Percentiles rank a stretch among this genome's conserved stretches.
phyloP scores from a whole-genome alignment of 1,140 invertebrate genomes.

The Augochlora pura region DNA sequence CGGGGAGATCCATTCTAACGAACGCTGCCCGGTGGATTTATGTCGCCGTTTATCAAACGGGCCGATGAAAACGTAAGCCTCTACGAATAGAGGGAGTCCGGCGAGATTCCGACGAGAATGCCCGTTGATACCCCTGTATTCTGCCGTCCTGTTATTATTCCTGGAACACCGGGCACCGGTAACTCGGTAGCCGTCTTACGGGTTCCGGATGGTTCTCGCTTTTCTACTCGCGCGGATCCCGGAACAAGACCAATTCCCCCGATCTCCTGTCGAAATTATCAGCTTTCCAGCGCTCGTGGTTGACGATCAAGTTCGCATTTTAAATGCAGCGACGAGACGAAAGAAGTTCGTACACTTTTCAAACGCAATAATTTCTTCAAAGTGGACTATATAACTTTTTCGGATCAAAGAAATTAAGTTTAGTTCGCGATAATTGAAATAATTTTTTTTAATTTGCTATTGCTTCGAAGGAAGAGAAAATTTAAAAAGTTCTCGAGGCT shows the following conservation, averaged over 20 bases:
- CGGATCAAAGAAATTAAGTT: too few species aligned
- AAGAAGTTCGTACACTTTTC: too few species aligned
- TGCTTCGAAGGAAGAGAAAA: too few species aligned
- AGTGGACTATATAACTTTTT: too few species aligned
- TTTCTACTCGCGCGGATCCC: not conserved
- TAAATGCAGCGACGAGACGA: too few species aligned
- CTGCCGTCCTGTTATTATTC: conserved; percentile 36
- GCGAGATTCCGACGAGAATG: not conserved
- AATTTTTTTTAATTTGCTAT: too few species aligned
- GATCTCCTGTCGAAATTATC: not conserved
- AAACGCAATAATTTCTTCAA: too few species aligned
- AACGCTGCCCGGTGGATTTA: conserved; percentile 62
- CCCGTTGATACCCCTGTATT: conserved; percentile 16
- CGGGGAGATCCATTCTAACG: conserved; percentile 59
- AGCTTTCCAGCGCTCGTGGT: too few species aligned
- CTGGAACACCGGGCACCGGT: conserved; percentile 14
- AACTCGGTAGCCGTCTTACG: conserved; percentile 39
- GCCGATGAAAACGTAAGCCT: conserved; percentile 61
- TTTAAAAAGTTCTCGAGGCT: too few species aligned
- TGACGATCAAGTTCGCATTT: too few species aligned
- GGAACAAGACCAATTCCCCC: not conserved
- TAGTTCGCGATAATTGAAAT: too few species aligned
- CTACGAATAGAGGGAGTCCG: conserved; percentile 22
- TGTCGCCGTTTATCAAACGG: conserved; percentile 63
- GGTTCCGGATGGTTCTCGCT: conserved; percentile 10